Evolutionary conservation across 1,140 invertebrate genomes (phyloP), one percentile per base, ranked within the genome.

Genomic region (Ceratina australensis): DNA sequence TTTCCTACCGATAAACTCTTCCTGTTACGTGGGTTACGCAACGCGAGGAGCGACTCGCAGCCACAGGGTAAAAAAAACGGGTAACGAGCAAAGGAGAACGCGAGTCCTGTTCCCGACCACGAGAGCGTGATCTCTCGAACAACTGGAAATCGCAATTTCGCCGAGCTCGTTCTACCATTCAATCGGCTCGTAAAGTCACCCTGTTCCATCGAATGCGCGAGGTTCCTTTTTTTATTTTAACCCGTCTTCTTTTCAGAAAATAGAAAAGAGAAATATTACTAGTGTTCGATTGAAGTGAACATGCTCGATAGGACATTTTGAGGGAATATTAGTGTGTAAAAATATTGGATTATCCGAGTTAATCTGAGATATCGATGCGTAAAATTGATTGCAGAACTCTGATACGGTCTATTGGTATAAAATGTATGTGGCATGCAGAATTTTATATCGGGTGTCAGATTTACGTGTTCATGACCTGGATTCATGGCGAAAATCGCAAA

Each of bases 141-240:
- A 54, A 67, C 47, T 56, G 71, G 56, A 74, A 74, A 79, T 56
- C 71, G 71, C 63, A 79, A 79, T 79, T 79, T 79, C 56, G 1
- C 24, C 18, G 42, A 24, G 61, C 69, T 74, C 71, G 28, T 61
- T 74, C 52, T 24, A 7, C 71, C 56, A 63, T 52, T 61, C 77
- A 49, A 79, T 59, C 54, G 68, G 52, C 16, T 52, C 69, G 33
- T 59, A 18, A 72, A 72, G 42, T 52, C n/a, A 20, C 5, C 68
- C 50, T 28, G 61, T 47, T 50, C 54, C 8, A 20, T 65, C 42
- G 33, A 18, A 8, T 22, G 67, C 56, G 42, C 10, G 28, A n/a
- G 8, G 33, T 42, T 67, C 18, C 12, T 15, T 26, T 16, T 13
- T 18, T 49, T 10, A 1, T 22, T 7, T 8, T 13, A 1, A 22